Evolutionary conservation across 2,888 invertebrate genomes (phyloP).

Genomic region (Drosophila paramelanica): DNA sequence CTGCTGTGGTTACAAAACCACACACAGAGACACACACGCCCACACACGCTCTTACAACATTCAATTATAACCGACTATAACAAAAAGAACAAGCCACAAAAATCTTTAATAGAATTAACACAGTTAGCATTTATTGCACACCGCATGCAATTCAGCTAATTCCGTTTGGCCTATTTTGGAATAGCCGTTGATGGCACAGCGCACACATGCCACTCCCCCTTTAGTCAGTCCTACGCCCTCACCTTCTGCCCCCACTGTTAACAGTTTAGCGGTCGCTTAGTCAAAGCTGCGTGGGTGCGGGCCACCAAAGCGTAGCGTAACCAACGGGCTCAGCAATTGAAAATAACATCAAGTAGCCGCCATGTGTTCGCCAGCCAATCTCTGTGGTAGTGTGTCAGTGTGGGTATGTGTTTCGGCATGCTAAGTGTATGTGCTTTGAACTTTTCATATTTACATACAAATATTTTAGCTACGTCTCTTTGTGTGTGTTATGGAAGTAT

Average conservation of each 20-base stretch:
- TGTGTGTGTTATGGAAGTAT: constrained; percentile 39
- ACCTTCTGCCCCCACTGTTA: background rate
- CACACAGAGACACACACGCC: background rate
- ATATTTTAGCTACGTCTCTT: constrained; percentile 40
- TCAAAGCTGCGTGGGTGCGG: constrained; percentile 15
- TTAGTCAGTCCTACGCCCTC: background rate
- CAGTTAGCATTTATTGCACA: constrained; percentile 25
- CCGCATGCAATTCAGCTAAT: constrained; percentile 20
- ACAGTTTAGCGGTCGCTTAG: constrained; percentile 55
- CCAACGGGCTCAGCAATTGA: constrained; percentile 39
- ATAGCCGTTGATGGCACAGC: constrained; percentile 17
- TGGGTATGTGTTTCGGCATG: constrained; percentile 55
- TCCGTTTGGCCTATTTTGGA: constrained; percentile 13
- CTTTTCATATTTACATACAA: constrained; percentile 75
- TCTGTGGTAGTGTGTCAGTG: constrained; percentile 1
- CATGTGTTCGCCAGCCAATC: constrained; percentile 21
- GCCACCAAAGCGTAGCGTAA: constrained; percentile 47
- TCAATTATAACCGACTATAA: background rate
- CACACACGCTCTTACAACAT: background rate
- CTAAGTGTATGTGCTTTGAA: constrained; percentile 76
- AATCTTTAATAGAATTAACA: constrained; percentile 34
- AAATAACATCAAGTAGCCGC: constrained; percentile 68
- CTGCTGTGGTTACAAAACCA: constrained; percentile 15
- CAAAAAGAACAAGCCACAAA: constrained; percentile 2
- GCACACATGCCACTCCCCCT: background rate